Percentiles rank a stretch among this genome's conserved stretches.
Evolutionary conservation across 2,888 invertebrate genomes (phyloP).

Genomic region (Oscheius sp.): DNA sequence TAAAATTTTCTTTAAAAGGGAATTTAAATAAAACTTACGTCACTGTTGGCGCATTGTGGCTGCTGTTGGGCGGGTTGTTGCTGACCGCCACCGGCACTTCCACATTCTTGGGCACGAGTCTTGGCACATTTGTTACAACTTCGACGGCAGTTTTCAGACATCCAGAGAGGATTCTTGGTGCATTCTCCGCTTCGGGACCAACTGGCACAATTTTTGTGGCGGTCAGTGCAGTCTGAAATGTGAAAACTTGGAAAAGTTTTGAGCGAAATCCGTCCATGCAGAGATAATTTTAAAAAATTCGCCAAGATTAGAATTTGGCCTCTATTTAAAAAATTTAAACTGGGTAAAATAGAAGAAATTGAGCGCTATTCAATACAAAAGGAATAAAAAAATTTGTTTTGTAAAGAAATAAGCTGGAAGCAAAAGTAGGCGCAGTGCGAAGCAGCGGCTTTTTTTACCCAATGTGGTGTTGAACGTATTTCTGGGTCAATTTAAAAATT

Average conservation of each 20-base stretch:
- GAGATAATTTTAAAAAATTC: background rate
- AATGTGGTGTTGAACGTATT: too few species aligned
- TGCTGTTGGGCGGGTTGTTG: constrained; percentile 8
- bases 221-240: constrained; percentile 57
- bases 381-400: too few species aligned
- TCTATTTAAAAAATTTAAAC: too few species aligned
- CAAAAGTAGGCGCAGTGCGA: too few species aligned
- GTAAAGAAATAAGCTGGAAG: too few species aligned
- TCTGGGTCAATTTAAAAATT: too few species aligned
- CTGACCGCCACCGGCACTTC: constrained; percentile 36
- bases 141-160: constrained; percentile 67
- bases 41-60: constrained; percentile 27
- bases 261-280: too few species aligned
- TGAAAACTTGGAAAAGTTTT: too few species aligned
- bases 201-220: constrained; percentile 51
- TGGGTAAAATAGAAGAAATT: too few species aligned
- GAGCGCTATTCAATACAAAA: too few species aligned
- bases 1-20: constrained; percentile 31
- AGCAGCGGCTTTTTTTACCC: too few species aligned
- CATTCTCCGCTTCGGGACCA: constrained; percentile 63
- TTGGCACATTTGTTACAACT: constrained; percentile 60
- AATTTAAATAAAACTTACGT: background rate
- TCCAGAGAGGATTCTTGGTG: constrained; percentile 63
- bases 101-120: constrained; percentile 60
- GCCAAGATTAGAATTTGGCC: too few species aligned